phyloP scores from a whole-genome alignment of 2,888 invertebrate genomes.

The Dendrolimus pini region DNA sequence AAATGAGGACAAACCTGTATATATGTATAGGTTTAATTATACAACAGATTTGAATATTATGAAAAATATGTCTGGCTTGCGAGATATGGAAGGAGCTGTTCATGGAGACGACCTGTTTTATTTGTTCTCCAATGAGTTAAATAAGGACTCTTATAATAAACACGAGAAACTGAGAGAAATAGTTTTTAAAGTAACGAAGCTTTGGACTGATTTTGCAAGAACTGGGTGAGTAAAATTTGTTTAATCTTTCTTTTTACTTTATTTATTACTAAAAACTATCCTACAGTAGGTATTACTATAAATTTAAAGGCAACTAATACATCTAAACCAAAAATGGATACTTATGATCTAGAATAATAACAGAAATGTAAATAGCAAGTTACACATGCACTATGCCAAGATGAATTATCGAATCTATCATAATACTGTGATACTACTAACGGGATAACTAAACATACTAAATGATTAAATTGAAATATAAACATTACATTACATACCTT shows the following conservation, averaged over 20 bases:
- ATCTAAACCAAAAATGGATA: no score
- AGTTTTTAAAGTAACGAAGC: slow-evolving; percentile 42
- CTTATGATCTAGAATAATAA: no score
- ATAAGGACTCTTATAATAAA: slow-evolving; percentile 35
- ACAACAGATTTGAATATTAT: slow-evolving; percentile 43
- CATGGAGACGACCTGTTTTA: slow-evolving; percentile 70
- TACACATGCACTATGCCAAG: no score
- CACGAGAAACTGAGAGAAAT: slow-evolving; percentile 37
- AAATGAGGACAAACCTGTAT: slow-evolving; percentile 24
- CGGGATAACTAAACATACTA: no score
- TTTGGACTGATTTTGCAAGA: slow-evolving; percentile 63
- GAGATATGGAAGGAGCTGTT: slow-evolving; percentile 42
- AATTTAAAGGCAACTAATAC: no score
- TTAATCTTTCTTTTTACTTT: not conserved
- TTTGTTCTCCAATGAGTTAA: slow-evolving; percentile 46
- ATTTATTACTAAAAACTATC: not conserved
- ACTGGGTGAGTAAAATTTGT: slow-evolving; percentile 30
- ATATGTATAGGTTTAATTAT: slow-evolving; percentile 43
- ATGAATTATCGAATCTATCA: no score
- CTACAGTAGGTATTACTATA: not conserved
- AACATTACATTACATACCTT: no score
- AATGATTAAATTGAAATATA: no score
- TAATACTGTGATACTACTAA: no score
- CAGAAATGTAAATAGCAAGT: no score
- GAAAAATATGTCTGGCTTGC: slow-evolving; percentile 25